phyloP scores from a whole-genome alignment of 1,140 invertebrate genomes.

The Drosophila orena region DNA sequence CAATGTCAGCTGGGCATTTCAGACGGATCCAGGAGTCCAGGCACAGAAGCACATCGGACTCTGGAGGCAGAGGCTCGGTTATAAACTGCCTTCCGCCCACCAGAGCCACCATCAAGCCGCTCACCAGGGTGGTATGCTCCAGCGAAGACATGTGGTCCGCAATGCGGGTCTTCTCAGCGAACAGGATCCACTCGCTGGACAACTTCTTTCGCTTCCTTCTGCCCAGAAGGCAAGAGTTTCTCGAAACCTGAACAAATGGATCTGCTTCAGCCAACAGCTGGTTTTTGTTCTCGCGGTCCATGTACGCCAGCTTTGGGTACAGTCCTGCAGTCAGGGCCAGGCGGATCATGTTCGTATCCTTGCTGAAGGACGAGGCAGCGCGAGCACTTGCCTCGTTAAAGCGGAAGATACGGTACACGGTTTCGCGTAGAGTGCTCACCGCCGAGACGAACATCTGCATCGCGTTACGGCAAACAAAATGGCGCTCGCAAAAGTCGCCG shows the following conservation, averaged over 20 bases:
- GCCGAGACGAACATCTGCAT: slow-evolving; percentile 71
- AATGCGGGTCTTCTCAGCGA: slow-evolving; percentile 40
- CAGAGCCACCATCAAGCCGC: slow-evolving; percentile 36
- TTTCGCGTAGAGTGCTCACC: slow-evolving; percentile 44
- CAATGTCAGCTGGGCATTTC: neutral
- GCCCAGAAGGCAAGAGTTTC: slow-evolving; percentile 35
- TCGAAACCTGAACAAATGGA: slow-evolving; percentile 28
- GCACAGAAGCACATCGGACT: neutral
- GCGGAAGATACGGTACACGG: slow-evolving; percentile 47
- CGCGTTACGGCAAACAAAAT: slow-evolving; percentile 47
- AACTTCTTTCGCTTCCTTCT: neutral
- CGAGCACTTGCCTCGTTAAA: neutral
- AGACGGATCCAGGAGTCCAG: slow-evolving; percentile 48
- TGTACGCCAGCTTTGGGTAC: slow-evolving; percentile 92
- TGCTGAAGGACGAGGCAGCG: slow-evolving; percentile 56
- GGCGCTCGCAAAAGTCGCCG: slow-evolving; percentile 40
- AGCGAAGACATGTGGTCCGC: slow-evolving; percentile 17
- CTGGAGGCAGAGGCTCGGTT: neutral
- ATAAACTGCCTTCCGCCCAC: slow-evolving; percentile 36
- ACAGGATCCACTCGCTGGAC: slow-evolving; percentile 44
- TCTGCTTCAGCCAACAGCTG: slow-evolving; percentile 37
- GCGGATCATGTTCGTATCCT: slow-evolving; percentile 96
- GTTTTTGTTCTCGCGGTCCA: slow-evolving; percentile 20
- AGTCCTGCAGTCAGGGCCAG: slow-evolving; percentile 93
- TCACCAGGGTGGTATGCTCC: slow-evolving; percentile 43